These are phyloP conservation scores for Monopterus albus DNA, from an alignment of 2,113 vertebrate species.

Conservation along the genomic window DNA sequence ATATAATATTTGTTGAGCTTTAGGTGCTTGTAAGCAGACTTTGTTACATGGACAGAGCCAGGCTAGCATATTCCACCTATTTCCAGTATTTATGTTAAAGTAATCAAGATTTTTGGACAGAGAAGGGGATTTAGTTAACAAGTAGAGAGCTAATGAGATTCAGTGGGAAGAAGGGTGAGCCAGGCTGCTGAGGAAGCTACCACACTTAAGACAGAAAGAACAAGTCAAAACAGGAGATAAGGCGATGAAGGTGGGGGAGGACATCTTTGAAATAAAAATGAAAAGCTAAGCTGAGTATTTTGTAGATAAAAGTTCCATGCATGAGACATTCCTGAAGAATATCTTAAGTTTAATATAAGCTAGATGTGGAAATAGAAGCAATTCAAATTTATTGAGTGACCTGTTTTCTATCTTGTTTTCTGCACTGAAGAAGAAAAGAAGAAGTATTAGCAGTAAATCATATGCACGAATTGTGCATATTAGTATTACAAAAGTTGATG, in stretches of 20 bases:
- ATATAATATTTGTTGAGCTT: too few relatives aligned
- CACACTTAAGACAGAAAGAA: background rate
- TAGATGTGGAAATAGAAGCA: slow-evolving; percentile 5
- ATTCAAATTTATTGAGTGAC: background rate
- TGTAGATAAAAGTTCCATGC: background rate
- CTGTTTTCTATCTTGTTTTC: background rate
- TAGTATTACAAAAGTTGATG: slow-evolving; percentile 16
- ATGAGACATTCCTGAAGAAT: slow-evolving; percentile 43
- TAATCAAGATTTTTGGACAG: too few relatives aligned
- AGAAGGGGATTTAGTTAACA: slow-evolving; percentile 10
- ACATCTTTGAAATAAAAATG: background rate
- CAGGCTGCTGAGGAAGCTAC: slow-evolving; percentile 7
- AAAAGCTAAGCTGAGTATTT: slow-evolving; percentile 36
- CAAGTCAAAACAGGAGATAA: slow-evolving; percentile 4
- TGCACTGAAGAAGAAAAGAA: too few relatives aligned
- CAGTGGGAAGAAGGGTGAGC: slow-evolving; percentile 15
- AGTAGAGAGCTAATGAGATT: slow-evolving; percentile 8
- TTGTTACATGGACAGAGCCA: too few relatives aligned
- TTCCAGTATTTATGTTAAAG: too few relatives aligned
- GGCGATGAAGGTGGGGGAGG: slow-evolving; percentile 8
- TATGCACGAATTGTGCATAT: slow-evolving; percentile 1
- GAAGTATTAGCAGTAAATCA: slow-evolving; percentile 8
- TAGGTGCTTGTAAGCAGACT: too few relatives aligned
- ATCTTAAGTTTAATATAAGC: slow-evolving; percentile 12
- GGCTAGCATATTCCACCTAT: too few relatives aligned